Base-by-base conservation (phyloP, 2,113 vertebrate species). In the Hystrix brachyura region DNA sequence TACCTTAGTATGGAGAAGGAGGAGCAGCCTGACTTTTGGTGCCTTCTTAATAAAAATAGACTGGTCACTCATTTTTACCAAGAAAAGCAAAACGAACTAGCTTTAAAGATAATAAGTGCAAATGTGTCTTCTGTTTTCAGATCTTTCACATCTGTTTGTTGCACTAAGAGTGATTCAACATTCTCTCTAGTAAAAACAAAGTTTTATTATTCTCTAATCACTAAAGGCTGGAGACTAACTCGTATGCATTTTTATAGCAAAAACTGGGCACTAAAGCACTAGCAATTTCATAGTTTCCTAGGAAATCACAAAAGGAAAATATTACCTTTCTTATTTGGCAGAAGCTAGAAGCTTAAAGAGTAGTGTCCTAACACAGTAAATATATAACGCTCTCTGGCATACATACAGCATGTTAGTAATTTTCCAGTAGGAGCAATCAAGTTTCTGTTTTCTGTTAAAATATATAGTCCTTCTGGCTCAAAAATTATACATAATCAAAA, bases 251-350 rank as follows among this genome's bases (percentile, higher is more conserved):
- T 97, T 93, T 94, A 51, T 71, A 93, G 86, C n/a, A 91, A 96
- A 96, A 90, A 46, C 51, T 91, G 62, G 82, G 86, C 91, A 89
- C 46, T 5, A 89, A 94, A 94, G 27, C n/a, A 62, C 76, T 94
- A 95, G 74, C 21, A 94, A 96, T 81, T 94, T 51, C 43, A 90
- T 94, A 48, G n/a, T 86, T 89, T 96, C 81, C 23, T 82, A 46
- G 91, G 86, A 97, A 93, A 89, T 96, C 67, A 86, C 90, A 95
- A 97, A 93, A 92, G 19, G 95, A 89, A 94, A 96, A 94, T 86
- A 95, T 21, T 90, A 25, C 23, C 53, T 92, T 94, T 96, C 19
- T 92, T 60, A 91, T 65, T 83, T 74, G 79, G 43, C 53, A 67
- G 55, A 34, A 86, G 21, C 43, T 25, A 90, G 72, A 96, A 90